phyloP scores from a whole-genome alignment of 2,888 invertebrate genomes.

The Drosophila pegasa region DNA sequence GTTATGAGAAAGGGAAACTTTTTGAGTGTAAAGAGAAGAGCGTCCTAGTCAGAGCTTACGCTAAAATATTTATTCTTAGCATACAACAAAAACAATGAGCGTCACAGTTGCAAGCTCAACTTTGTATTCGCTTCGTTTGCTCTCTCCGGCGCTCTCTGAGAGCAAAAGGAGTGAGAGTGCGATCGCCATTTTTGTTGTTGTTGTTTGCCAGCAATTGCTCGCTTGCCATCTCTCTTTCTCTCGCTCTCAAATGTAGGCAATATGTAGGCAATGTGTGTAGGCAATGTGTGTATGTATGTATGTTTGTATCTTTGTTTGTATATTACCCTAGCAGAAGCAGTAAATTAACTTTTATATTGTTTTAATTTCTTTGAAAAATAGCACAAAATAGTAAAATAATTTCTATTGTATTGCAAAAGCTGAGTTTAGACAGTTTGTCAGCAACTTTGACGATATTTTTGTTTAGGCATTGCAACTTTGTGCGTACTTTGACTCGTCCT shows the following conservation, averaged over 20 bases:
- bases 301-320: background rate
- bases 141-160: too few species aligned
- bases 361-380: background rate
- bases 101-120: background rate
- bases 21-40: background rate
- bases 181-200: background rate
- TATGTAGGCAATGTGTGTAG: background rate
- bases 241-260: background rate
- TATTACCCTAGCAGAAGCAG: background rate
- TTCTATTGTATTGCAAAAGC: background rate
- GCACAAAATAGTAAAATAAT: background rate
- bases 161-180: background rate
- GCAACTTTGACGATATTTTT: background rate
- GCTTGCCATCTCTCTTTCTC: background rate
- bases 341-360: background rate
- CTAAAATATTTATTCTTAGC: background rate
- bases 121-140: background rate
- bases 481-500: conserved; percentile 40
- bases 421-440: background rate
- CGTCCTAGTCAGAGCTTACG: background rate
- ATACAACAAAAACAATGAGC: background rate
- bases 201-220: too few species aligned
- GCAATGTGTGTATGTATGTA: background rate
- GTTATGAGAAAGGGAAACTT: background rate
- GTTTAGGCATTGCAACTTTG: conserved; percentile 35